Base-by-base conservation (phyloP, 1,140 invertebrate species). In the Diorhabda sublineata region DNA sequence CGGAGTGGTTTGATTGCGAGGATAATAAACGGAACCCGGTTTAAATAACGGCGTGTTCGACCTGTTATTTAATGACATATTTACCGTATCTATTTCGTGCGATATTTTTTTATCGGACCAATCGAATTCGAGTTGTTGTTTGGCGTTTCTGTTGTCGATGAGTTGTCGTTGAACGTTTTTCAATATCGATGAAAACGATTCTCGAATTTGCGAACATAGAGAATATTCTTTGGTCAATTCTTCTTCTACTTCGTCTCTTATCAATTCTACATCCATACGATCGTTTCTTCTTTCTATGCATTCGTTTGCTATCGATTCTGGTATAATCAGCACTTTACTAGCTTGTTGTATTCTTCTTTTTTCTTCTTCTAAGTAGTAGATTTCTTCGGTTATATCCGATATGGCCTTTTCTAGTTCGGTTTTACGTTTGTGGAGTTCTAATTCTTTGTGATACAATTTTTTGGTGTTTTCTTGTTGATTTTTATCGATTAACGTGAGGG, bases 71-170 rank as follows among this genome's bases (percentile, higher is more conserved):
- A 92, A 76, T 9, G 85, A 81, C 42, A 87, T 74, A 74, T 89
- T 91, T 0, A 82, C 78, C 1, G 87, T 79, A 69, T 95, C 93
- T 4, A 92, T 90, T 74, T 90, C 86, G 76, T 92, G 90, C 3
- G 93, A 87, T 79, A 92, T 87, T 62, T 87, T 86, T 84, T 96
- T 96, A 77, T 96, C 92, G 72, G 92, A 94, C 92, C 93, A 95
- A 77, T 96, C 93, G 73, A 87, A 89, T 82, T 96, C 93, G 58
- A 95, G 83, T 41, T 89, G 87, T 67, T 89, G 85, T 78, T 95
- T 94, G 0, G 89, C 87, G 47, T 90, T 86, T 74, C 91, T 90
- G 76, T 94, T 90, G 71, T 90, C 86, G 7, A 84, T 82, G 72
- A 93, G 85, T 81, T 96, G 93, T 68, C 86, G 83, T 70, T 93